Conservation (phyloP, 1,140 invertebrate species). For the Drosophila pruinosa region DNA sequence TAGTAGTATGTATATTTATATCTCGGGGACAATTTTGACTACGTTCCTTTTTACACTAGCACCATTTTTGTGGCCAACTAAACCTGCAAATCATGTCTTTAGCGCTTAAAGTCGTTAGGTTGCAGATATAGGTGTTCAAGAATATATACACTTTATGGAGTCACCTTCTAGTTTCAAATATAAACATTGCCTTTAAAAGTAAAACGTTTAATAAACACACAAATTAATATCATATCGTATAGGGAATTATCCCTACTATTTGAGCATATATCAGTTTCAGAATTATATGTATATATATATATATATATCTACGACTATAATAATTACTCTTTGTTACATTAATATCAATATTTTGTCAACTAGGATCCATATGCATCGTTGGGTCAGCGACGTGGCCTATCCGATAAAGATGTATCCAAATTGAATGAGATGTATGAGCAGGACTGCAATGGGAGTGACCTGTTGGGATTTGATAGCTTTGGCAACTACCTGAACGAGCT, state of each 20-base stretch:
- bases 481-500: conserved; percentile 66
- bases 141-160: no score
- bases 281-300: no score
- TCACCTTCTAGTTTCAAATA: no score
- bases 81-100: no score
- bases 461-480: conserved; percentile 67
- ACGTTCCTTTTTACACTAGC: no score
- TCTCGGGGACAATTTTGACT: no score
- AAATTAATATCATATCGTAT: not conserved
- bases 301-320: not conserved
- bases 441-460: conserved; percentile 75
- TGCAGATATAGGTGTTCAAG: no score
- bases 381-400: conserved; percentile 87
- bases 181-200: no score
- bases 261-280: not conserved
- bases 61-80: no score
- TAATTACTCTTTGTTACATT: not conserved
- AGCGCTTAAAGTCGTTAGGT: no score
- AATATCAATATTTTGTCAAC: not conserved
- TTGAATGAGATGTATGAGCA: conserved; percentile 87
- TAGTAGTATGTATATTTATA: no score
- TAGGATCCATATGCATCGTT: conserved; percentile 82
- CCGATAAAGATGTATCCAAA: conserved; percentile 87
- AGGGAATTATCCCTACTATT: not conserved
- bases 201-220: not conserved